Evolutionary conservation across 2,113 vertebrate genomes (phyloP).

Genomic region (Calyptommatus sinebrachiatus): DNA sequence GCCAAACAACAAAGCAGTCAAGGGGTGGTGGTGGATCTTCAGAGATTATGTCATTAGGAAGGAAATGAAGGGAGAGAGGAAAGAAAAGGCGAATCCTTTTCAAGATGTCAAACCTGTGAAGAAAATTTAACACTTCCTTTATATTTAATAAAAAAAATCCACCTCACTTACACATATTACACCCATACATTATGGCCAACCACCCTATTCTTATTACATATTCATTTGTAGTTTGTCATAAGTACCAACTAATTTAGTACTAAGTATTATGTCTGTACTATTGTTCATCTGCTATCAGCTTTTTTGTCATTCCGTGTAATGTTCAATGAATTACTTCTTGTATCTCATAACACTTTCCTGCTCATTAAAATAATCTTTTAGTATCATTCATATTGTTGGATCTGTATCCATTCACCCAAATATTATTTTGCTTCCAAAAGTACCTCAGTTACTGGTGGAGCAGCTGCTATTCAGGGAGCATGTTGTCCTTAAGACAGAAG

Average conservation of each 20-base stretch:
- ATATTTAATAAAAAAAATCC: background rate
- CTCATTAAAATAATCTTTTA: conserved; percentile 20
- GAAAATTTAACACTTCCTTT: background rate
- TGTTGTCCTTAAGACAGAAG: too few species aligned
- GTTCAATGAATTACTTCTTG: conserved; percentile 39
- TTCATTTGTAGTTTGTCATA: conserved; percentile 54
- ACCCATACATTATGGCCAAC: conserved; percentile 47
- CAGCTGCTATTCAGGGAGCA: background rate
- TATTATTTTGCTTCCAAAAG: background rate
- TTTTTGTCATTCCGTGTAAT: conserved; percentile 45
- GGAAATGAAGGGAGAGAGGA: too few species aligned
- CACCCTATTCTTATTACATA: conserved; percentile 43
- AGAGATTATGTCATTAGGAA: background rate
- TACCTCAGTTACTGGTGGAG: background rate
- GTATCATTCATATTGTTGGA: conserved; percentile 2
- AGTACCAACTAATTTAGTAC: conserved; percentile 52
- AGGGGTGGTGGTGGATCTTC: background rate
- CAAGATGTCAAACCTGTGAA: background rate
- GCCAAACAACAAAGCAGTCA: background rate
- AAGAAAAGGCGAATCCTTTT: background rate
- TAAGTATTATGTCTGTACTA: conserved; percentile 56
- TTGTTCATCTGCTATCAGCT: conserved; percentile 56
- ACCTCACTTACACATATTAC: conserved; percentile 31
- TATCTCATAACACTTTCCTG: conserved; percentile 41
- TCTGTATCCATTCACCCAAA: background rate